Evolutionary conservation across 2,888 invertebrate species (phyloP).

Genomic region (Choristoneura rosaceana): DNA sequence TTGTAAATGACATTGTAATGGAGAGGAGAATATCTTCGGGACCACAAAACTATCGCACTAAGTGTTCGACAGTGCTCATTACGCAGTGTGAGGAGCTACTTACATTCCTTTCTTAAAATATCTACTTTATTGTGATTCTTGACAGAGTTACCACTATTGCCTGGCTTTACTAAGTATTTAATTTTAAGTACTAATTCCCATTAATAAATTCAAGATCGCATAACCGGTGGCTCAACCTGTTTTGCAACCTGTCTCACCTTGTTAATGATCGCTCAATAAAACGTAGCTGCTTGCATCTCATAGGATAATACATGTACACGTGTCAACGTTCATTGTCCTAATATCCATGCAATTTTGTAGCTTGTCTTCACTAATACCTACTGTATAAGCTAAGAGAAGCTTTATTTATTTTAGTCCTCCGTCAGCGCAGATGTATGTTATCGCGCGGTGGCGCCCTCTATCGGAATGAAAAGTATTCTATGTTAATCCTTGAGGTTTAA

Average conservation of each 20-base stretch:
- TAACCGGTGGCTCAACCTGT: not conserved
- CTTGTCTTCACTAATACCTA: not conserved
- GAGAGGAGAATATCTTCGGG: too few relatives aligned
- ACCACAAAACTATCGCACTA: too few relatives aligned
- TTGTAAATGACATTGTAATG: too few relatives aligned
- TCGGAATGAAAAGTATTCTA: too few relatives aligned
- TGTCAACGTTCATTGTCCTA: not conserved
- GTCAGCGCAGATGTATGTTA: too few relatives aligned
- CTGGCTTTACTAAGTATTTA: not conserved
- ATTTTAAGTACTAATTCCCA: not conserved
- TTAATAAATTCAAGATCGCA: conserved; percentile 9
- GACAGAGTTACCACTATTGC: not conserved
- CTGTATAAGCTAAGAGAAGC: too few relatives aligned
- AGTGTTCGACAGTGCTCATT: too few relatives aligned
- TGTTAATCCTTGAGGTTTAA: too few relatives aligned
- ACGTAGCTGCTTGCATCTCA: not conserved
- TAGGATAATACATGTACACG: not conserved
- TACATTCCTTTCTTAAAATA: too few relatives aligned
- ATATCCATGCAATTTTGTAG: not conserved
- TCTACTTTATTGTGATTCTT: not conserved
- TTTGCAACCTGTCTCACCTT: not conserved
- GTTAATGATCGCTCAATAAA: not conserved
- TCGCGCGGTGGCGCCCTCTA: too few relatives aligned
- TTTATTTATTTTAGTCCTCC: too few relatives aligned
- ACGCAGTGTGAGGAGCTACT: not conserved